These are phyloP conservation scores for Momotus momota DNA, from an alignment of 2,797 vertebrate species.

Conservation along the genomic window DNA sequence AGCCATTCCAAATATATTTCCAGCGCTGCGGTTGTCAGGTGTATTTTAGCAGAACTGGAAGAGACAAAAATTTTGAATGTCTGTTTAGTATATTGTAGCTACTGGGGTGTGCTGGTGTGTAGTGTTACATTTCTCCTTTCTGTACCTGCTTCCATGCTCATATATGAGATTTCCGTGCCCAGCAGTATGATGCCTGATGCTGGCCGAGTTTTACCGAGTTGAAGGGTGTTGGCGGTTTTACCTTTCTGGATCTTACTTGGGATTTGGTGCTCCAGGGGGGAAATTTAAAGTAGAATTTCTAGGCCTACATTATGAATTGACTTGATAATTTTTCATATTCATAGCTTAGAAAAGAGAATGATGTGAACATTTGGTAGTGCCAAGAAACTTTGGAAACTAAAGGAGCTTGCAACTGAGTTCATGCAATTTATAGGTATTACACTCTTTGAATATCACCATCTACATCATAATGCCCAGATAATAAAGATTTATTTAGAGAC, in stretches of 20 bases:
- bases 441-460: background rate
- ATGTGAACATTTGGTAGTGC: background rate
- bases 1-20: background rate
- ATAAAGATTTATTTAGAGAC: background rate
- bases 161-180: background rate
- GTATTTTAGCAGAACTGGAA: background rate
- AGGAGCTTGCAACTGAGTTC: background rate
- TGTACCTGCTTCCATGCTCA: background rate
- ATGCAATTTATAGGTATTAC: background rate
- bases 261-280: background rate
- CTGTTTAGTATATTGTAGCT: background rate
- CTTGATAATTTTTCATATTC: background rate
- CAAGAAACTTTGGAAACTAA: background rate
- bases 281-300: background rate
- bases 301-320: background rate
- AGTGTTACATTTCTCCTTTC: background rate
- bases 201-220: background rate
- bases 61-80: background rate
- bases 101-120: rapidly evolving
- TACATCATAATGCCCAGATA: background rate
- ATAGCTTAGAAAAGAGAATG: background rate
- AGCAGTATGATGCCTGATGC: background rate
- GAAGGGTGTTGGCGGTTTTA: background rate
- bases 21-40: background rate
- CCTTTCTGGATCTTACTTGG: background rate